Evolutionary conservation across 1,140 invertebrate species (phyloP).

Genomic region (Carposina sasakii): DNA sequence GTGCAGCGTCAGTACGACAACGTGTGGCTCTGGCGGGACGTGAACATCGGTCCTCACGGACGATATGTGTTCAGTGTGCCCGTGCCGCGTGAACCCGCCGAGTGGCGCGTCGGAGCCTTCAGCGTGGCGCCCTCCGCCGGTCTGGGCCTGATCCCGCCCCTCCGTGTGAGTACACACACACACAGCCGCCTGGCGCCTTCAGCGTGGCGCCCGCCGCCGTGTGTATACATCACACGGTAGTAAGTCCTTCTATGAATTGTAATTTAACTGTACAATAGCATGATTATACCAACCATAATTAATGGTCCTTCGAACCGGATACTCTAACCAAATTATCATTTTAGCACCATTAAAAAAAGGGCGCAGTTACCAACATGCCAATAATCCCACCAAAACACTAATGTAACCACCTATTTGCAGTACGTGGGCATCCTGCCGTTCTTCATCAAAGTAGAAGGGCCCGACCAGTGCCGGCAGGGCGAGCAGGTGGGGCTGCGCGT

Average conservation of each 20-base stretch:
- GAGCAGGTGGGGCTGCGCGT: constrained; percentile 95
- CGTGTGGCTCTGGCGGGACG: constrained; percentile 94
- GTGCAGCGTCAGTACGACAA: constrained; percentile 93
- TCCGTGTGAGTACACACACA: constrained; percentile 74
- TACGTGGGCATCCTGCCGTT: constrained; percentile 92
- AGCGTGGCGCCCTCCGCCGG: constrained; percentile 89
- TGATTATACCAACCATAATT: no score
- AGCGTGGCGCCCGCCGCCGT: no score
- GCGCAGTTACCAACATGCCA: no score
- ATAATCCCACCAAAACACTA: no score
- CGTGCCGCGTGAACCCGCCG: constrained; percentile 88
- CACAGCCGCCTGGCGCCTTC: no score
- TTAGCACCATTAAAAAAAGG: no score
- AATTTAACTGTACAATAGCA: no score
- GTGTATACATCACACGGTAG: no score
- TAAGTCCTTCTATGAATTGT: no score
- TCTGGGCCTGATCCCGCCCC: constrained; percentile 88
- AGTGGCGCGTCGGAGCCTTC: constrained; percentile 95
- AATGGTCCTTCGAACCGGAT: no score
- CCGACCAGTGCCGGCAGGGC: constrained; percentile 85
- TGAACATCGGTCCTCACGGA: constrained; percentile 94
- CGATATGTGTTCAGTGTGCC: constrained; percentile 88
- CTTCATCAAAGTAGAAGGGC: constrained; percentile 97
- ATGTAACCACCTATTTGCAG: constrained; percentile 57
- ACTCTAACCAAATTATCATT: no score